Base-by-base conservation (phyloP, 35 echinoderm and acorn worm genomes). In the Apostichopus californicus region DNA sequence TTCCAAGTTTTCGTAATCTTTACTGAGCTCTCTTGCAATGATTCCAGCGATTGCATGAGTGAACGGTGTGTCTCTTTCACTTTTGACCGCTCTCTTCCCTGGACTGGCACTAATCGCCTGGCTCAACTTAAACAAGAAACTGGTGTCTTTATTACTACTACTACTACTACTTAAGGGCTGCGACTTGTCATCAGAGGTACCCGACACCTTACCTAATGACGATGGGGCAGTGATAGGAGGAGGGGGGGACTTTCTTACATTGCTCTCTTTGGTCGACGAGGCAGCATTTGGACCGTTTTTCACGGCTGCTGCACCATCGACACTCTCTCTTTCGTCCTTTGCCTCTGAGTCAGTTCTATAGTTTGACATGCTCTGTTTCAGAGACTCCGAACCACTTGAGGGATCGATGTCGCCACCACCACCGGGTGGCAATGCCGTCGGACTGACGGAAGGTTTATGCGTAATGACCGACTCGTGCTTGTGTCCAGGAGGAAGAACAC, bases 11-110 rank as follows among this genome's bases (percentile, higher is more conserved):
- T 90, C 88, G 11, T 78, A 83, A 65, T 91, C 93, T 94, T 84
- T 94, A 77, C 80, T 94, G 25, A 94, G 63, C 70, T 94, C 93
- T 78, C 93, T 28, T n/a, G 93, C 93, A 55, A 94, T 94, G 65
- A 94, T 94, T 5, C 93, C 93, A 59, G 93, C 93, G 18, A 94
- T 94, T 24, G 93, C 93, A 24, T 86, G 78, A 12, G 88, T 94
- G 24, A 94, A 90, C 9, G 93, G 90, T n/a, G 90, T 80, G n/a
- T 94, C 93, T 63, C 89, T 83, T 34, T 84, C 77, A 77, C 77
- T 81, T 70, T 77, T 85, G 82, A 59, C 11, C 56, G 77, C 24
- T 5, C 78, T 63, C 77, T 78, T 94, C 63, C 64, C 68, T 10
- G 61, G 91, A 78, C 24, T 93, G 20, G 71, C 84, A 59, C 28